Evolutionary conservation across 2,888 invertebrate species (phyloP), one percentile per base, ranked within the genome.

Genomic region (Sphaerophoria taeniata): DNA sequence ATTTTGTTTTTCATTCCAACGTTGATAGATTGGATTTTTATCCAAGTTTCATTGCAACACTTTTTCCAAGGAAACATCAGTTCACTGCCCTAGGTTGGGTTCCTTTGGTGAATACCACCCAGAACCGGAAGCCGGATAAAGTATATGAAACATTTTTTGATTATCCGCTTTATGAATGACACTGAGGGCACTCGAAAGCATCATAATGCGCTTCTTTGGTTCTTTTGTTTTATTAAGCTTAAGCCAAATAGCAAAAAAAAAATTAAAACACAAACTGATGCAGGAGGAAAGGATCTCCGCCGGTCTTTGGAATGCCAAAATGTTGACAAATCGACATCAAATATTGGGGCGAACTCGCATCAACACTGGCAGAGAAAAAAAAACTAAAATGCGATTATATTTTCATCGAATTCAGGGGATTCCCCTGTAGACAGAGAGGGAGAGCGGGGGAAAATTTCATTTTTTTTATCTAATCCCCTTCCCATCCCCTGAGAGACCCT

Each of bases 321-420:
- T 55, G 75, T 61, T 80, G 80, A 84, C 75, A 80, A 84, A 84
- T 79, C 79, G 83, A 67, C 79, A 79, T 84, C 75, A 84, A 84
- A 84, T 84, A 84, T 84, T 84, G 79, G 71, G 36, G 43, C 4
- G 36, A 45, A 34, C 45, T 33, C 53, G 5, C 24, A 24, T 24
- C 24, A 24, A 2, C 24, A 16, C 7, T 0, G 5, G 11, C 34
- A 6, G 6, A 34, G 6, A 2, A 11, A 14, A 45, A 65, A 65
- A 65, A 53, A 53, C 31, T 69, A 75, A 51, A 53, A 79, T 75
- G 56, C 67, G 69, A 80, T 82, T 82, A 82, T 76, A 82, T 76
- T 82, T 82, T 82, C 76, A 82, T 76, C 72, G 67, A 71, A 76
- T 82, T 81, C 76, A 72, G 81, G 81, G 76, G 58, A 76, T 61